These are phyloP conservation scores for Microctenopoma stevenorrisi DNA, from an alignment of 2,797 vertebrate species.

Conservation along the genomic window DNA sequence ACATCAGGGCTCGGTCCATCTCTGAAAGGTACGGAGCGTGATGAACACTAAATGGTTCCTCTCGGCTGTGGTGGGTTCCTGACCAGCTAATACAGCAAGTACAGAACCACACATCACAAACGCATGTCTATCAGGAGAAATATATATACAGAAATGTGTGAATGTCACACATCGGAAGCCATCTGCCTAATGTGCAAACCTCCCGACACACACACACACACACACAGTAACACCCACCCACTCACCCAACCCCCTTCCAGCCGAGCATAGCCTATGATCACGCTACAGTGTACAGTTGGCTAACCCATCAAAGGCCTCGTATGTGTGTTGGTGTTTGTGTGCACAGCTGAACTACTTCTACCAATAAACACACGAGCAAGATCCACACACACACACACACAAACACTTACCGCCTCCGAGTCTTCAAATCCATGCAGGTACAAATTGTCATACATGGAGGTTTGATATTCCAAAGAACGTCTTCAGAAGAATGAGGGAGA, in stretches of 20 bases:
- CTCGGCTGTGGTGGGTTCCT: constrained; percentile 32
- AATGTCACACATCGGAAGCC: constrained; percentile 58
- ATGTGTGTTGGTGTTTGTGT: constrained; percentile 38
- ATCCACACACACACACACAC: constrained; percentile 57
- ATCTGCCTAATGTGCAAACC: constrained; percentile 66
- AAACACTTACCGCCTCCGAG: constrained; percentile 92
- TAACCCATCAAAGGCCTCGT: constrained; percentile 69
- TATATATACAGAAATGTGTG: constrained; percentile 22
- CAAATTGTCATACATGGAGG: constrained; percentile 98
- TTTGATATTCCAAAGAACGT: constrained; percentile 87
- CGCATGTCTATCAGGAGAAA: constrained; percentile 13
- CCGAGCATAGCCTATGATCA: constrained; percentile 63
- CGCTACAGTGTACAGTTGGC: constrained; percentile 56
- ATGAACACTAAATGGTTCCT: constrained; percentile 59
- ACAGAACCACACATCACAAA: constrained; percentile 9
- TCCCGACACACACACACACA: constrained; percentile 20
- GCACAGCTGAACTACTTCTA: constrained; percentile 56
- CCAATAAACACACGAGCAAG: constrained; percentile 57
- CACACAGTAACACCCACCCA: constrained; percentile 37
- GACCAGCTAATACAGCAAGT: constrained; percentile 15
- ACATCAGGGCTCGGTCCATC: constrained; percentile 33
- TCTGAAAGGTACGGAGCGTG: constrained; percentile 26
- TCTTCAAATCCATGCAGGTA: constrained; percentile 98
- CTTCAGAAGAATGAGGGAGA: constrained; percentile 85
- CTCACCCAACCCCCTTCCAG: constrained; percentile 68